These are phyloP conservation scores for Torymus tubicola DNA, from an alignment of 2,888 invertebrate genomes.

Conservation along the genomic window DNA sequence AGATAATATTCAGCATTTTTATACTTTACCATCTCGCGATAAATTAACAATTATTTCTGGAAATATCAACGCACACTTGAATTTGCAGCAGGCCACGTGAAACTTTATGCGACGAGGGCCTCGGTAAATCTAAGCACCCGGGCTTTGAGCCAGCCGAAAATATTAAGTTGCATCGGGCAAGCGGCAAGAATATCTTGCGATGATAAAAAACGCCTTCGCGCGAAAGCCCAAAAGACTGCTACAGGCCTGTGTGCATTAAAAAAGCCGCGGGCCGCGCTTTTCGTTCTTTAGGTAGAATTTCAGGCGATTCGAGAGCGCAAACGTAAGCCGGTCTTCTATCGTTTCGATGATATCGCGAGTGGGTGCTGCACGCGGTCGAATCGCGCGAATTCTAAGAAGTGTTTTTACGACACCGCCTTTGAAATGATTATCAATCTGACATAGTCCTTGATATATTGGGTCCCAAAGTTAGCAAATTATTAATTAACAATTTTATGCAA, in stretches of 20 bases:
- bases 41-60: conserved; percentile 17
- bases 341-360: conserved; percentile 36
- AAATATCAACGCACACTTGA: conserved; percentile 55
- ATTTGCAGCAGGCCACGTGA: conserved; percentile 45
- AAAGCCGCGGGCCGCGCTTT: conserved; percentile 20
- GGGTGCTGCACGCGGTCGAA: not conserved
- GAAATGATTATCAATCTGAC: not conserved
- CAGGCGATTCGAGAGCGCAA: conserved; percentile 3
- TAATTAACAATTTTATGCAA: too few relatives aligned
- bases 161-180: conserved; percentile 66
- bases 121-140: conserved; percentile 65
- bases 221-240: not conserved
- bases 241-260: too few relatives aligned
- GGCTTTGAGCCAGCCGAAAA: conserved; percentile 62
- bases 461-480: too few relatives aligned
- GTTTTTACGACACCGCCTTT: conserved; percentile 18
- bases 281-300: conserved; percentile 32
- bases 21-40: not conserved
- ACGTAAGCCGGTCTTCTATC: conserved; percentile 14
- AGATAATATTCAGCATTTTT: too few relatives aligned
- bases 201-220: conserved; percentile 59
- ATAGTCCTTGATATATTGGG: too few relatives aligned
- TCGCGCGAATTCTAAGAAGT: conserved; percentile 13
- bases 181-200: conserved; percentile 42
- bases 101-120: conserved; percentile 67